Evolutionary conservation across 1,140 invertebrate species (phyloP).

Genomic region (Megalonaias nervosa): DNA sequence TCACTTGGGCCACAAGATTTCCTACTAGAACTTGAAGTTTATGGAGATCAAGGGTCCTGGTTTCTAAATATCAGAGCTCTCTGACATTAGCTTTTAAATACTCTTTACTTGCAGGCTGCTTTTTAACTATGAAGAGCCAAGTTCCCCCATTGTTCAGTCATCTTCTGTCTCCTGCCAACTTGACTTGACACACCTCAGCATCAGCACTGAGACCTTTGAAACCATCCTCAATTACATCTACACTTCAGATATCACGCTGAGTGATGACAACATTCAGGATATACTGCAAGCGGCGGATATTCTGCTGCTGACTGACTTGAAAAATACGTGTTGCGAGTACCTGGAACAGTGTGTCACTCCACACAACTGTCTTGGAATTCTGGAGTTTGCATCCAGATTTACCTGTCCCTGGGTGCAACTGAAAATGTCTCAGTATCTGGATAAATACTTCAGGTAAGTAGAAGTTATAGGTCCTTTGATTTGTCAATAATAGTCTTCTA

Average conservation of each 20-base stretch:
- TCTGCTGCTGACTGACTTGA: conserved; percentile 57
- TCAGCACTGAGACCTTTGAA: conserved; percentile 51
- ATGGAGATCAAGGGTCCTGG: too few species aligned
- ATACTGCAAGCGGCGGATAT: conserved; percentile 63
- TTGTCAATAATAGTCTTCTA: too few species aligned
- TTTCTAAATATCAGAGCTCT: too few species aligned
- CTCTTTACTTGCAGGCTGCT: too few species aligned
- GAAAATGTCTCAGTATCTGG: conserved; percentile 53
- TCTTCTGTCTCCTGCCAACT: not conserved
- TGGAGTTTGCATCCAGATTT: conserved; percentile 57
- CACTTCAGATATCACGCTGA: conserved; percentile 57
- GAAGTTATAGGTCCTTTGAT: too few species aligned
- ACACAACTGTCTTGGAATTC: conserved; percentile 62
- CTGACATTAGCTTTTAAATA: too few species aligned
- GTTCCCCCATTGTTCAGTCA: too few species aligned
- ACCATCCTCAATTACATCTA: conserved; percentile 65
- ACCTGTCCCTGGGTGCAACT: conserved; percentile 57
- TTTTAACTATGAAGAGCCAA: too few species aligned
- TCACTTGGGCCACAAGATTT: too few species aligned
- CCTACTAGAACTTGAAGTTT: too few species aligned
- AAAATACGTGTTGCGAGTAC: conserved; percentile 64
- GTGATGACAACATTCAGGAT: conserved; percentile 64
- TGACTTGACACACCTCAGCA: conserved; percentile 40
- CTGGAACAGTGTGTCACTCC: conserved; percentile 59
- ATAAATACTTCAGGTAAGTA: conserved; percentile 60